Conservation (phyloP, 2,113 vertebrate genomes). For the Chunga burmeisteri region DNA sequence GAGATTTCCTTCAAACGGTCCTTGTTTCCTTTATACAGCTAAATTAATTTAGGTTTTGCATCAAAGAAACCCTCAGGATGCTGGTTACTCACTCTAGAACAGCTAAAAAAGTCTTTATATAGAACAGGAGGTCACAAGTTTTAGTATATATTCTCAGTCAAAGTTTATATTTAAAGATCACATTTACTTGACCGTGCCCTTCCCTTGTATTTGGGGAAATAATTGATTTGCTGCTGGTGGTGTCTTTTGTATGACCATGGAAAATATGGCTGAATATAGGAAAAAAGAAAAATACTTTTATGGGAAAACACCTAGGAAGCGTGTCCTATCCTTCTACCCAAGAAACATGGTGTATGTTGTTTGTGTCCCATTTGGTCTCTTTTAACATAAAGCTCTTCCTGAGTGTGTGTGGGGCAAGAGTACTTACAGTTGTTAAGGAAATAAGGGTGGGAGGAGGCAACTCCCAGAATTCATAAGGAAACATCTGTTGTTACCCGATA, state of each 20-base stretch:
- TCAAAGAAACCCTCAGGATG: not conserved
- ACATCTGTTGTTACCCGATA: not conserved
- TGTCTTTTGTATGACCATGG: not conserved
- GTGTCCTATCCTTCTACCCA: not conserved
- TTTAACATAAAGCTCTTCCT: not conserved
- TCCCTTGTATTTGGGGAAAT: not conserved
- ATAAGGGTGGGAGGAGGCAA: not conserved
- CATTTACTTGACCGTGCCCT: not conserved
- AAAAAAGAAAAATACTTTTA: not conserved
- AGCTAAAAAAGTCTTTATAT: not conserved
- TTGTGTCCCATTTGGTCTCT: not conserved
- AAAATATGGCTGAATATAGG: not conserved
- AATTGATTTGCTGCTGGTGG: not conserved
- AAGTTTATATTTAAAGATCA: not conserved
- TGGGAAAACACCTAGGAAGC: not conserved
- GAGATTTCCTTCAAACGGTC: not conserved
- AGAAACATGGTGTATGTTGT: not conserved
- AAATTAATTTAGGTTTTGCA: not conserved
- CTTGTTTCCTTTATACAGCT: not conserved
- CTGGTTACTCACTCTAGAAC: not conserved
- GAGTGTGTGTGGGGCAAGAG: not conserved
- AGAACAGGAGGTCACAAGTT: not conserved
- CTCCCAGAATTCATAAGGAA: not conserved
- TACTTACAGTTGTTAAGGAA: not conserved
- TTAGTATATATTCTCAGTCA: not conserved